Evolutionary conservation across 2,113 vertebrate genomes (phyloP), one percentile per base, ranked within the genome.

Genomic region (Paraplagusia blochii): DNA sequence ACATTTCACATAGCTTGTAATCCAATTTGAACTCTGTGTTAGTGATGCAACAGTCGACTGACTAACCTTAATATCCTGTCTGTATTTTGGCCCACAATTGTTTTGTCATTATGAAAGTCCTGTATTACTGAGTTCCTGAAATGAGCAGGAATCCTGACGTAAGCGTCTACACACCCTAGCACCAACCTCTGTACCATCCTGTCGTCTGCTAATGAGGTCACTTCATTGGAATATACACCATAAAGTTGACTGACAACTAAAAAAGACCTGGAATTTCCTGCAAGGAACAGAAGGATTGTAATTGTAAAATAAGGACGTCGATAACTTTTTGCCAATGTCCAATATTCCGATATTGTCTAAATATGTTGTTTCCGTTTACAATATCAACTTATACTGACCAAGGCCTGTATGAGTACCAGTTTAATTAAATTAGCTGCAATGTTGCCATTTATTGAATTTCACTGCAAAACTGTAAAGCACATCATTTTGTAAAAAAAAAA

Each of bases 151-250:
- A 43, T 45, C 18, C 39, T 79, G 81, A 82, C 56, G 53, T 54
- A 66, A 56, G 50, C 57, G 9, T 46, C 18, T 44, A 57, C 76
- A 80, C 82, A 60, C 72, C 80, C 59, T 68, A 11, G 8, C 9
- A 52, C 4, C 12, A 9, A 44, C 16, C 29, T 15, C 39, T 42
- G 22, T 63, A 51, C 12, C 10, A 1, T 56, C 44, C 16, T 38
- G 5, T 48, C 39, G 44, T 8, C 48, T 58, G 5, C 52, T 19
- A 18, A 22, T 33, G 6, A 29, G 22, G 5, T 47, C 52, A 47
- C 71, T 52, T 1, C 7, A 8, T 29, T 57, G 57, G 55, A 14
- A 22, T 2, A 7, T 8, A 1, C 11, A 40, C 11, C 12, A 10
- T 13, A 40, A 10, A 13, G 38, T 13, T 10, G 38, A 40, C 4